phyloP scores from a whole-genome alignment of 1,140 invertebrate species.

The Heliconius hewitsoni region DNA sequence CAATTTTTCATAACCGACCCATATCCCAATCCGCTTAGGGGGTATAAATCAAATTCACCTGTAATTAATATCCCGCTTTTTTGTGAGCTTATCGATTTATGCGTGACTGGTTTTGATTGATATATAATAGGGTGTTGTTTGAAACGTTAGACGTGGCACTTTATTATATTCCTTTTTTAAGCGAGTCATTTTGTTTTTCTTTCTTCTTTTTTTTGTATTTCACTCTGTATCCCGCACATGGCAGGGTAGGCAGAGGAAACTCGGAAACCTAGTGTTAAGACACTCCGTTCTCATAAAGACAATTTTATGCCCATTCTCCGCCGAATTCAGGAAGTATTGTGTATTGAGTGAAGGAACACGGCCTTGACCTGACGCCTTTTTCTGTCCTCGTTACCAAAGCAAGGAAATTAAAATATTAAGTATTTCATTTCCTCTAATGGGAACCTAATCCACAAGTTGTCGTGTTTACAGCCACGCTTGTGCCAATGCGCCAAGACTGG shows the following conservation, averaged over 20 bases:
- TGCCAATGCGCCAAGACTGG: too few species aligned
- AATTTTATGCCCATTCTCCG: not conserved
- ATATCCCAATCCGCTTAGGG: conserved; percentile 33
- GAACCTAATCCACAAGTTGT: too few species aligned
- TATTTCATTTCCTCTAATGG: too few species aligned
- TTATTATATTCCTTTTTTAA: not conserved
- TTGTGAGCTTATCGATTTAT: conserved; percentile 28
- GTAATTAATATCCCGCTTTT: conserved; percentile 33
- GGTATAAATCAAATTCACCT: conserved; percentile 40
- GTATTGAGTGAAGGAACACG: not conserved
- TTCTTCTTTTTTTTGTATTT: too few species aligned
- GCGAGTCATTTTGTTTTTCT: not conserved
- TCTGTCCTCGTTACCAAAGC: too few species aligned
- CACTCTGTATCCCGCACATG: too few species aligned
- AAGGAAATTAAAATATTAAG: too few species aligned
- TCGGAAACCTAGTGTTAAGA: too few species aligned
- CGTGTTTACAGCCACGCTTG: too few species aligned
- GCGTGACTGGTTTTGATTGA: conserved; percentile 18
- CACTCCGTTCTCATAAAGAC: too few species aligned
- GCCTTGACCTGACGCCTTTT: too few species aligned
- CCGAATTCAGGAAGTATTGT: not conserved
- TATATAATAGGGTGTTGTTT: not conserved
- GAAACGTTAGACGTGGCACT: not conserved
- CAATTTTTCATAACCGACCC: conserved; percentile 30
- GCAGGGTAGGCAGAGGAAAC: too few species aligned